Evolutionary conservation across 1,140 invertebrate genomes (phyloP).

Genomic region (Acyrthosiphon pisum): DNA sequence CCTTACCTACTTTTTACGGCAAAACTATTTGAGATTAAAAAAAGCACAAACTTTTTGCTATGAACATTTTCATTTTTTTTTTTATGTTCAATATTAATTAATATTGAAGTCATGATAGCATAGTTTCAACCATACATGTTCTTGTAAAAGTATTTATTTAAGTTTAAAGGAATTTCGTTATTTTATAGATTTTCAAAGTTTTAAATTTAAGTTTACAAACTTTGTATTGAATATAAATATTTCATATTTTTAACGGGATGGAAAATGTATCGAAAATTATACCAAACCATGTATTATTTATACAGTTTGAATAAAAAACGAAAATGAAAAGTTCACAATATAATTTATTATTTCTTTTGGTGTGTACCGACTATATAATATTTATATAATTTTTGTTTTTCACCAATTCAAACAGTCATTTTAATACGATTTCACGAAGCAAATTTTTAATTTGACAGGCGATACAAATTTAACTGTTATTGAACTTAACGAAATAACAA

Average conservation of each 20-base stretch:
- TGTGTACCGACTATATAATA: not conserved
- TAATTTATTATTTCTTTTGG: not conserved
- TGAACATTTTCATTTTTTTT: not conserved
- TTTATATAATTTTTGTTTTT: slow-evolving; percentile 12
- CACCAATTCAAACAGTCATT: not conserved
- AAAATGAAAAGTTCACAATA: not conserved
- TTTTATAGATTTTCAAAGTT: not conserved
- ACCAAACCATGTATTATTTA: not conserved
- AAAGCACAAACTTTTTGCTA: not conserved
- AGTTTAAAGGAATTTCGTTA: not conserved
- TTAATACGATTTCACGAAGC: not conserved
- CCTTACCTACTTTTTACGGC: not conserved
- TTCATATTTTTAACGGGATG: slow-evolving; percentile 14
- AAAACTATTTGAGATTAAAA: too few species aligned
- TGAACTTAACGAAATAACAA: not conserved
- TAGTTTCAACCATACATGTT: not conserved
- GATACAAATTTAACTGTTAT: not conserved
- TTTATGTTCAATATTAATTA: not conserved
- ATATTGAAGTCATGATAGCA: not conserved
- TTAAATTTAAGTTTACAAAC: not conserved
- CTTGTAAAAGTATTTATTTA: not conserved
- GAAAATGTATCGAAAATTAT: not conserved
- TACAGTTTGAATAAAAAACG: slow-evolving; percentile 10
- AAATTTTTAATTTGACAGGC: not conserved
- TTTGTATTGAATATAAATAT: slow-evolving; percentile 1